Conservation (phyloP, 2,888 invertebrate genomes). For the Elysia crispata region DNA sequence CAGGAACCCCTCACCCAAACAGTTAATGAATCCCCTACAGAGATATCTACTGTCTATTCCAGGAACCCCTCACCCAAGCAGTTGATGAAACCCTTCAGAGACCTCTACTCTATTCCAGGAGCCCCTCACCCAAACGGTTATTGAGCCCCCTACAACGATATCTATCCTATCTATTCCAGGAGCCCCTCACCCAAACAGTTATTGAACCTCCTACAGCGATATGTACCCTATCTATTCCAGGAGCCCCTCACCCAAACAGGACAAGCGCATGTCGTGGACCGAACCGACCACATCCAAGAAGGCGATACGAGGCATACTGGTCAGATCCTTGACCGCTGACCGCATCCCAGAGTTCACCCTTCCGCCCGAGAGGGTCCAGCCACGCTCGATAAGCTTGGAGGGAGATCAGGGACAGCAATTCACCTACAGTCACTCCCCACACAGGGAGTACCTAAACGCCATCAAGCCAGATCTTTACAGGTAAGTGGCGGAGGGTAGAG, state of each 20-base stretch:
- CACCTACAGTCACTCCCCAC: slow-evolving; percentile 14
- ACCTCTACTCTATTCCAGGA: too few relatives aligned
- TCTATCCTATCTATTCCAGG: too few relatives aligned
- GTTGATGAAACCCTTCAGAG: too few relatives aligned
- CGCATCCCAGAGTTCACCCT: slow-evolving; percentile 61
- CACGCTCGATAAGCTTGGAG: slow-evolving; percentile 26
- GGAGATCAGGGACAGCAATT: slow-evolving; percentile 14
- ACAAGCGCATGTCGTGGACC: slow-evolving; percentile 59
- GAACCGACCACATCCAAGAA: slow-evolving; percentile 48
- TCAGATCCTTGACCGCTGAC: slow-evolving; percentile 58
- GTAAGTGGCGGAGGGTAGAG: too few relatives aligned
- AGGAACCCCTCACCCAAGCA: too few relatives aligned
- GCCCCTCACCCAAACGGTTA: too few relatives aligned
- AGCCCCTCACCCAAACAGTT: not conserved
- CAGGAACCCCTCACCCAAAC: too few relatives aligned
- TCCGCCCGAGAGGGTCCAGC: slow-evolving; percentile 64
- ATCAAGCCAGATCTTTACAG: slow-evolving; percentile 61
- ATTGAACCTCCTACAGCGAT: not conserved
- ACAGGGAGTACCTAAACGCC: slow-evolving; percentile 47
- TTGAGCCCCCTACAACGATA: too few relatives aligned
- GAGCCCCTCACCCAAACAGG: slow-evolving; percentile 54
- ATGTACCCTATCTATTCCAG: slow-evolving; percentile 47
- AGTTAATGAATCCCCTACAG: too few relatives aligned
- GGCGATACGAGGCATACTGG: slow-evolving; percentile 45
- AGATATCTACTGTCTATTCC: too few relatives aligned